Percentiles rank a stretch among this genome's conserved stretches.
Evolutionary conservation across 2,888 invertebrate genomes (phyloP).

Genomic region (Mythimna vitellina): DNA sequence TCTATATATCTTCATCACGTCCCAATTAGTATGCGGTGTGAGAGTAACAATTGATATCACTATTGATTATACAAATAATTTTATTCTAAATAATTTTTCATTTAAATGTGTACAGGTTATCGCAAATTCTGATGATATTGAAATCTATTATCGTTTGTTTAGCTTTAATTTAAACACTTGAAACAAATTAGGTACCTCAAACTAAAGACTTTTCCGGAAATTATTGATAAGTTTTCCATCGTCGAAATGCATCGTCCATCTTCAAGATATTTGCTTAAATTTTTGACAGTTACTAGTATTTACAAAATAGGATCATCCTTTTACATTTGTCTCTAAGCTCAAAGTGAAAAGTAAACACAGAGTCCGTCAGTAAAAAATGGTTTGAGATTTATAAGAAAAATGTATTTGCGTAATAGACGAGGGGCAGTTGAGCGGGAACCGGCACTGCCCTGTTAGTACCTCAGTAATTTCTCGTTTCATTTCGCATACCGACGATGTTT

Average conservation of each 20-base stretch:
- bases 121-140: conserved; percentile 40
- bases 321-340: conserved; percentile 9
- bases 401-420: conserved; percentile 39
- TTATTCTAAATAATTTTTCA: conserved; percentile 66
- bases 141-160: conserved; percentile 11
- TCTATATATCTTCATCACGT: conserved; percentile 74
- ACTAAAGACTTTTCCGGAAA: not conserved
- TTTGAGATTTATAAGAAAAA: conserved; percentile 44
- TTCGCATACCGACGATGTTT: conserved; percentile 75
- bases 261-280: not conserved
- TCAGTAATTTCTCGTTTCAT: conserved; percentile 72
- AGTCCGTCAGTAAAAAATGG: conserved; percentile 36
- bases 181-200: not conserved
- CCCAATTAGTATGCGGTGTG: conserved; percentile 46
- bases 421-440: conserved; percentile 47
- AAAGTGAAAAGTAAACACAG: conserved; percentile 28
- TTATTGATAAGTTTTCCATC: not conserved
- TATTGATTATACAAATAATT: conserved; percentile 71
- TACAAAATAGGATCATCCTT: conserved; percentile 10
- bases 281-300: not conserved
- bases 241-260: not conserved
- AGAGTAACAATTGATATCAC: conserved; percentile 62
- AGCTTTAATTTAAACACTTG: conserved; percentile 5
- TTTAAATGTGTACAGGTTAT: conserved; percentile 43
- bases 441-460: conserved; percentile 58